Percentiles rank a stretch among this genome's conserved stretches.
Evolutionary conservation across 2,113 vertebrate genomes (phyloP).

Genomic region (Oncorhynchus keta): DNA sequence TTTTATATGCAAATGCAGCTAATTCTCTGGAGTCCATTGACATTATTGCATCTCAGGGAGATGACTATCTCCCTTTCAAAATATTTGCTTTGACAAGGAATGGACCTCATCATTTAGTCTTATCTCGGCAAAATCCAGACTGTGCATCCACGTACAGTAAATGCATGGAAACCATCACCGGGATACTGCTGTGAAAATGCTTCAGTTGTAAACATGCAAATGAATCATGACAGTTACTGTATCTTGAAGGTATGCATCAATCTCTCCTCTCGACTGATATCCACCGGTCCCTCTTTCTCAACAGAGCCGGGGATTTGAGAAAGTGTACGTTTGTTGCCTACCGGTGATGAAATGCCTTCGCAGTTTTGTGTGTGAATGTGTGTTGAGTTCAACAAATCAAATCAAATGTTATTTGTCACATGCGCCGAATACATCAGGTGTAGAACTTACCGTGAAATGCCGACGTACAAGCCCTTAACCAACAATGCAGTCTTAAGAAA

Average conservation of each 20-base stretch:
- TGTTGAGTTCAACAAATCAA: no score
- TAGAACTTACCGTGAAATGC: no score
- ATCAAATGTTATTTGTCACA: no score
- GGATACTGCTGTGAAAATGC: background rate
- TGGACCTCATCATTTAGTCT: no score
- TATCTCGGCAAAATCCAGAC: no score
- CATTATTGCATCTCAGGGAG: background rate
- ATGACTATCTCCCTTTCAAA: background rate
- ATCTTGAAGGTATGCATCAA: background rate
- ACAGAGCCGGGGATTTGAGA: background rate
- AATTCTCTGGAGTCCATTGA: background rate
- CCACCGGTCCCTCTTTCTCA: background rate
- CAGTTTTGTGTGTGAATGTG: background rate
- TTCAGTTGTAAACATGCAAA: background rate
- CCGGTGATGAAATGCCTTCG: background rate
- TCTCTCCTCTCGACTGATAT: background rate
- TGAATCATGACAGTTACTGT: background rate
- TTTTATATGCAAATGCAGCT: background rate
- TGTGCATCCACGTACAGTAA: background rate
- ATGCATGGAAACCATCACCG: background rate
- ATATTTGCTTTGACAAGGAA: background rate
- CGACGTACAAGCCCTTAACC: no score
- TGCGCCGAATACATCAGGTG: no score
- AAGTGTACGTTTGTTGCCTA: background rate
- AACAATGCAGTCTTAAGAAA: no score